Percentiles rank a stretch among this genome's conserved stretches.
These are phyloP conservation scores for Daubentonia madagascariensis DNA, from an alignment of 2,113 vertebrate species.

Conservation along the genomic window DNA sequence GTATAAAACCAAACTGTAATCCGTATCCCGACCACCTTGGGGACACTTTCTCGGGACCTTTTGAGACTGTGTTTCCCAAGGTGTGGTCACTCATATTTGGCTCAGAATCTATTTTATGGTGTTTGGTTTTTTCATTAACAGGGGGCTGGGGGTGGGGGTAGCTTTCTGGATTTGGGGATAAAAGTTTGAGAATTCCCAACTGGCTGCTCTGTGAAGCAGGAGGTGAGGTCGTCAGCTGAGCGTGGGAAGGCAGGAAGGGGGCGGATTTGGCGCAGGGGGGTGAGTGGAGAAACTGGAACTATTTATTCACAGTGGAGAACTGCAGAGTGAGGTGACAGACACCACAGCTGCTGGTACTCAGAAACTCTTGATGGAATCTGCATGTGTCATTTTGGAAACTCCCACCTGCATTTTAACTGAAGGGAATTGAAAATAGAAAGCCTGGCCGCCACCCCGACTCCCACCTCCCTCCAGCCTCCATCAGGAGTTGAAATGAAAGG, in stretches of 20 bases:
- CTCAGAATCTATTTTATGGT: no score
- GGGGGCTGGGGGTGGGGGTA: neutral
- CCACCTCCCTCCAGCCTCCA: neutral
- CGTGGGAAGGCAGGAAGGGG: neutral
- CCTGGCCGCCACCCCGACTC: rapidly evolving
- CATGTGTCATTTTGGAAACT: neutral
- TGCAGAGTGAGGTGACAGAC: neutral
- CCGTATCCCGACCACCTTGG: no score
- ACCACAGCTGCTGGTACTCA: neutral
- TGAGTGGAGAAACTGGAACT: neutral
- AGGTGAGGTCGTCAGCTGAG: neutral
- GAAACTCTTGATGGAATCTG: neutral
- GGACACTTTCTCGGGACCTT: no score
- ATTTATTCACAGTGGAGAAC: neutral
- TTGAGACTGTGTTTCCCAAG: no score
- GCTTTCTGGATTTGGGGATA: neutral
- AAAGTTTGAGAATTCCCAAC: neutral
- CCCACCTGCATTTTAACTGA: neutral
- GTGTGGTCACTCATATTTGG: no score
- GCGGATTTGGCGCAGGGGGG: neutral
- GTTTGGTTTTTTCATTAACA: no score
- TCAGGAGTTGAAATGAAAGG: neutral
- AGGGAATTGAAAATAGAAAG: slow-evolving; percentile 41
- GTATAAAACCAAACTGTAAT: no score
- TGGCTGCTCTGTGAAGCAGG: neutral